phyloP scores from a whole-genome alignment of 37 sponge, comb jelly and placozoan species.

The Dysidea cf. avara region DNA sequence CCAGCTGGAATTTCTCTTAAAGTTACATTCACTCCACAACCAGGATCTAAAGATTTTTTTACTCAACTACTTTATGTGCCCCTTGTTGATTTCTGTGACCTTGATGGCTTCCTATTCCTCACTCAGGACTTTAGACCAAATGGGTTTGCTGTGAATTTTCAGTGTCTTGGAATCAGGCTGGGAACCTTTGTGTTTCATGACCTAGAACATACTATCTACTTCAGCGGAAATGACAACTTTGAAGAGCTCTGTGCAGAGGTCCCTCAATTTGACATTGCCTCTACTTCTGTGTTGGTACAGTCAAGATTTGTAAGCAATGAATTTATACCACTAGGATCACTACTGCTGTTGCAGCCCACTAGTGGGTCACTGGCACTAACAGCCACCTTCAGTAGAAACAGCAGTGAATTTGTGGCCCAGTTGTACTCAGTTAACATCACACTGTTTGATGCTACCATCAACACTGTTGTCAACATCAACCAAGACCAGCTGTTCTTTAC shows the following conservation, averaged over 20 bases:
- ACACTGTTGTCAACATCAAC: neutral
- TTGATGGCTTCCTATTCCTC: no score
- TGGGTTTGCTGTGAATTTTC: no score
- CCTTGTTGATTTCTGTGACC: no score
- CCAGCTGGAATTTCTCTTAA: no score
- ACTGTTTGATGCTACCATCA: conserved; percentile 14
- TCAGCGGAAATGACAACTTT: neutral
- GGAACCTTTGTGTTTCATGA: neutral
- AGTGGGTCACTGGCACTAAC: conserved; percentile 6
- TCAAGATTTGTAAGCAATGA: neutral
- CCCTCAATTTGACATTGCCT: neutral
- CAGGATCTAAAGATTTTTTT: no score
- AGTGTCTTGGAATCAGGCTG: conserved; percentile 4
- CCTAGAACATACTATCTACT: conserved; percentile 9
- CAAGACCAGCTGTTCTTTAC: neutral
- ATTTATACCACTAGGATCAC: conserved; percentile 9
- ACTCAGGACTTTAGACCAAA: no score
- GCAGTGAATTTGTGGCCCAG: neutral
- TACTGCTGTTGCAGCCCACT: neutral
- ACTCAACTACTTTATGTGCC: no score
- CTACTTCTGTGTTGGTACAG: neutral
- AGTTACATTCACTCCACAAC: no score
- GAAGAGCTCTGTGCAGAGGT: neutral
- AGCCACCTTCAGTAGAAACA: neutral
- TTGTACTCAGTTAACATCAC: conserved; percentile 3